phyloP scores from a whole-genome alignment of 1,140 invertebrate species.

The Schlechtendalia chinensis region DNA sequence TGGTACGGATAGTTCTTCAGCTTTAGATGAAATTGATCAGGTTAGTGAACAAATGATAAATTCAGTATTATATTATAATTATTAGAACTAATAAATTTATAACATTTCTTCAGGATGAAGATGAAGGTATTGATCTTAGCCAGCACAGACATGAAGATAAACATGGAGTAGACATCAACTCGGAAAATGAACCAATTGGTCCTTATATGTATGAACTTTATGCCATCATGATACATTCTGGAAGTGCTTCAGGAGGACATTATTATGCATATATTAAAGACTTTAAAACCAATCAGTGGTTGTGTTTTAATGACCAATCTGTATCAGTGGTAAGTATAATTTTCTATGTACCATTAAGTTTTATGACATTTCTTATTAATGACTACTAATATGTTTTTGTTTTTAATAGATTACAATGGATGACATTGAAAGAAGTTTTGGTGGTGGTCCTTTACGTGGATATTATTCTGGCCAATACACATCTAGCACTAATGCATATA shows the following conservation, averaged over 20 bases:
- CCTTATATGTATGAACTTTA: constrained; percentile 85
- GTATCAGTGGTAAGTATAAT: constrained; percentile 63
- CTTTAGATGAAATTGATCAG: constrained; percentile 64
- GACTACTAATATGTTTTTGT: constrained; percentile 6
- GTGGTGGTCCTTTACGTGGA: constrained; percentile 67
- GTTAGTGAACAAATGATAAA: constrained; percentile 13
- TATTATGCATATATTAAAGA: constrained; percentile 95
- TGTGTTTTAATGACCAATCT: constrained; percentile 80
- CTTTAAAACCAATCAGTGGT: constrained; percentile 73
- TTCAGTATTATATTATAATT: not conserved
- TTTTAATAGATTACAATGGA: constrained; percentile 70
- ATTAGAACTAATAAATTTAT: not conserved
- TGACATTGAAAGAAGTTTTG: constrained; percentile 83
- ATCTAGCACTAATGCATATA: constrained; percentile 88
- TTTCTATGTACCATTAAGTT: not conserved
- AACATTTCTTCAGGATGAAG: constrained; percentile 55
- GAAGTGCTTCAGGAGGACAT: constrained; percentile 86
- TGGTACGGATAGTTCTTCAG: constrained; percentile 70
- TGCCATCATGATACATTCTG: constrained; percentile 91
- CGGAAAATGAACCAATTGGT: constrained; percentile 58
- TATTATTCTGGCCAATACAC: constrained; percentile 75
- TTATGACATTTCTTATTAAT: not conserved
- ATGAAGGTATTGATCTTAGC: constrained; percentile 67
- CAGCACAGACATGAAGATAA: constrained; percentile 61
- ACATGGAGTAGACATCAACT: constrained; percentile 55